Evolutionary conservation across 2,113 vertebrate species (phyloP), one percentile per base, ranked within the genome.

Genomic region (Lepidothrix coronata): DNA sequence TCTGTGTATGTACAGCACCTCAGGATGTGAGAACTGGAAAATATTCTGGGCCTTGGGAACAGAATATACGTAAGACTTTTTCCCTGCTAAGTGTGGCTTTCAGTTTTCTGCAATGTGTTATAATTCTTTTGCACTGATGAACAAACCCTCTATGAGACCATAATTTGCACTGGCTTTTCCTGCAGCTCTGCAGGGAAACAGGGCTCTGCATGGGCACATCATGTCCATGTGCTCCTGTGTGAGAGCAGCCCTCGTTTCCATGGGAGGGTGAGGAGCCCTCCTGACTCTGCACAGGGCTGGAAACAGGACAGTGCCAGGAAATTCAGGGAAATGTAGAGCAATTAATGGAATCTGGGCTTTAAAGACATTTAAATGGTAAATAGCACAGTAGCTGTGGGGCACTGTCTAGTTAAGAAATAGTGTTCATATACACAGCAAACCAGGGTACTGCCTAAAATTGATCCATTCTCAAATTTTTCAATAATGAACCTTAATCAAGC

Each of bases 61-160:
- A 81, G 58, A 67, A 67, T 18, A n/a, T 2, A 31, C 0, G 0
- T 21, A n/a, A 67, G 7, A 9, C 18, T 39, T 76, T 71, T 16
- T 86, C 33, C 35, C 35, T 94, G 31, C 43, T 51, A 30, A 33
- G 49, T 18, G 22, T n/a, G 23, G 35, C 43, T 93, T 77, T 68
- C 39, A 4, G 4, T 54, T 71, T 85, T 63, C 65, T 87, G 44
- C 61, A 67, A 2, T 12, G 37, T 3, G 6, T 24, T 79, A 2
- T 2, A 23, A 23, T 55, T 77, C 20, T 80, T 14, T 43, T 68
- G 75, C 62, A 58, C 28, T n/a, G 46, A 31, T 77, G 28, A 43
- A 78, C 72, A 31, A 8, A 8, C 3, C 20, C 31, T 70, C 14
- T 25, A 0, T 31, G 63, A 20, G 31, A 9, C 8, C 3, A 3